These are phyloP conservation scores for Thamnaconus septentrionalis DNA, from an alignment of 2,113 vertebrate species.

Conservation along the genomic window DNA sequence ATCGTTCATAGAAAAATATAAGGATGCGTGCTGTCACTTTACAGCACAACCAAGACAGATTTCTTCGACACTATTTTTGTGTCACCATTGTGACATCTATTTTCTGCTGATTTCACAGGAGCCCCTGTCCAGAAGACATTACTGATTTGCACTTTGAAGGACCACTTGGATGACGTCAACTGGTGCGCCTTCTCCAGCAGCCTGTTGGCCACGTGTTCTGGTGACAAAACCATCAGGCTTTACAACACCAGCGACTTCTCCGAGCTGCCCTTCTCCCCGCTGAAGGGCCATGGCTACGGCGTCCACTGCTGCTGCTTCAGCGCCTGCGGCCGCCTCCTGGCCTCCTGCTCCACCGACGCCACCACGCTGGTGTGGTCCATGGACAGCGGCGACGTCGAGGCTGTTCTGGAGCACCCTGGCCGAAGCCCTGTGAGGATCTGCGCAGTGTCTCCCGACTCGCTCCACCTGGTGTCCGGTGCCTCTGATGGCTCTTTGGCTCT, in stretches of 20 bases:
- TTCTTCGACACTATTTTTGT: no score
- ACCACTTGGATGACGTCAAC: conserved; percentile 90
- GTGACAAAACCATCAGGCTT: conserved; percentile 88
- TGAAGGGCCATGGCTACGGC: conserved; percentile 85
- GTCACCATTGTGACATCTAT: no score
- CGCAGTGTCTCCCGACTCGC: conserved; percentile 79
- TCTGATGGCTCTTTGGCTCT: conserved; percentile 87
- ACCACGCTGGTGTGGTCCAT: conserved; percentile 82
- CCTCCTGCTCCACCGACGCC: conserved; percentile 93
- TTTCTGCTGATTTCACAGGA: no score
- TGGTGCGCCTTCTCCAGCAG: conserved; percentile 85
- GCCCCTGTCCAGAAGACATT: conserved; percentile 79
- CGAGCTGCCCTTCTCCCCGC: conserved; percentile 85
- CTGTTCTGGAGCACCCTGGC: conserved; percentile 84
- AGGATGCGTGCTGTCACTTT: no score
- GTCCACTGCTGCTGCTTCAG: conserved; percentile 97
- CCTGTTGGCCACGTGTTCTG: conserved; percentile 88
- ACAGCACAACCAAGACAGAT: no score
- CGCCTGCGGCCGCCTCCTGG: conserved; percentile 81
- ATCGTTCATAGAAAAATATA: no score
- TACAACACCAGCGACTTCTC: conserved; percentile 80
- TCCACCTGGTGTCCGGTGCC: conserved; percentile 79
- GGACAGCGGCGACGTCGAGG: conserved; percentile 74
- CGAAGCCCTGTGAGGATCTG: conserved; percentile 87
- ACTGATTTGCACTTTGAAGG: conserved; percentile 83